These are phyloP conservation scores for Porites lobata DNA, from an alignment of 92 coral and sea anemone species.

Conservation along the genomic window DNA sequence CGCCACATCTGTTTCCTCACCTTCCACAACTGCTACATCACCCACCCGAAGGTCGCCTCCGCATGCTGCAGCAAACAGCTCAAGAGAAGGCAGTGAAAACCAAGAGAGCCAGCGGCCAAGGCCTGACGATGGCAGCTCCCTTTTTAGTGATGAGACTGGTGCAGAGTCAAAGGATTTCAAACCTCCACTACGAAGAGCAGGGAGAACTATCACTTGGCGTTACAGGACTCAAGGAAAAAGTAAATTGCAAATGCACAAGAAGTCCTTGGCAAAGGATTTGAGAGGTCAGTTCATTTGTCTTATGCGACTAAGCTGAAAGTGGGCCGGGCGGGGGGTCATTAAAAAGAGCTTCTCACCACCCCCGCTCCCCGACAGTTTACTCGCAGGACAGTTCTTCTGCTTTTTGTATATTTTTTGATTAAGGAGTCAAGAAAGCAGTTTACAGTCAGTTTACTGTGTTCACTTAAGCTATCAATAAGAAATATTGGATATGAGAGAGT, in stretches of 20 bases:
- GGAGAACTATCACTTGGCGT: constrained; percentile 86
- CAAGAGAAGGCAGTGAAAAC: neutral
- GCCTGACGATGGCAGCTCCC: constrained; percentile 15
- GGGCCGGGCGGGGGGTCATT: too few relatives aligned
- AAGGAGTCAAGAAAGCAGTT: too few relatives aligned
- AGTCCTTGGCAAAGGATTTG: constrained; percentile 82
- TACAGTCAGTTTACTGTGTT: too few relatives aligned
- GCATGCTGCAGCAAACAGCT: neutral
- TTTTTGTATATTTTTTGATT: too few relatives aligned
- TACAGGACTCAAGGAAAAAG: constrained; percentile 47
- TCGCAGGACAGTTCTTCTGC: neutral
- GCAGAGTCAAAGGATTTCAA: constrained; percentile 8
- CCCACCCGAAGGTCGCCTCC: neutral
- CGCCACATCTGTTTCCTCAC: neutral
- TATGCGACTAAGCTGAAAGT: too few relatives aligned
- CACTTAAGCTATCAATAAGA: too few relatives aligned
- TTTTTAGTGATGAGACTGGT: constrained; percentile 24
- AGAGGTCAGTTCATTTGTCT: constrained; percentile 64
- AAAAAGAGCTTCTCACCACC: neutral
- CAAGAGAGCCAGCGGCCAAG: constrained; percentile 11
- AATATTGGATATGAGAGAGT: too few relatives aligned
- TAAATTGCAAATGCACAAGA: constrained; percentile 60
- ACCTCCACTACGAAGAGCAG: constrained; percentile 86
- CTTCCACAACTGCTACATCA: neutral
- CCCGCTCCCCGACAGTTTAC: neutral